Percentiles rank a stretch among this genome's conserved stretches.
Conservation (phyloP, 2,888 invertebrate genomes). For the Nowickia ferox region DNA sequence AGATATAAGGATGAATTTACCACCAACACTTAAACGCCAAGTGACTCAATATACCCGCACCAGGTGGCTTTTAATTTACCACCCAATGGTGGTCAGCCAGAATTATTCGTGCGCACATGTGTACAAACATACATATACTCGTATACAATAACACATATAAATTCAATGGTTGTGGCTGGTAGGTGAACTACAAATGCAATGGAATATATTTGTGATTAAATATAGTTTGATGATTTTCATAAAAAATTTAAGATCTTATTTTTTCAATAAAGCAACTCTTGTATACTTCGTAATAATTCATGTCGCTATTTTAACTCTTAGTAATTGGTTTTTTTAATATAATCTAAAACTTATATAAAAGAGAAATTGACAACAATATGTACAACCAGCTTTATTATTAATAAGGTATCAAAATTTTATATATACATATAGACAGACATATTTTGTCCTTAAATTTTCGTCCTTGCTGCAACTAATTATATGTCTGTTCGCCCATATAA, state of each 20-base stretch:
- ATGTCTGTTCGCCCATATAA: too few relatives aligned
- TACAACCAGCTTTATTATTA: too few relatives aligned
- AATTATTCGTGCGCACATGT: background rate
- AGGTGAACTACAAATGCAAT: background rate
- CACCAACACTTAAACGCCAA: constrained; percentile 5
- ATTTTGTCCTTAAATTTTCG: too few relatives aligned
- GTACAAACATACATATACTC: background rate
- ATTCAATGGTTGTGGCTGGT: background rate
- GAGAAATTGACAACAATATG: too few relatives aligned
- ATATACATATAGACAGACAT: too few relatives aligned
- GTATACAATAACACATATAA: background rate
- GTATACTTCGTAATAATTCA: too few relatives aligned
- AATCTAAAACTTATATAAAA: too few relatives aligned
- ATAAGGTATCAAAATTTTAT: too few relatives aligned
- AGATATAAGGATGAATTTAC: constrained; percentile 10
- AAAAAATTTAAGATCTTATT: background rate
- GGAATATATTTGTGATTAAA: background rate
- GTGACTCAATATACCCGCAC: background rate
- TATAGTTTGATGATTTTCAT: background rate
- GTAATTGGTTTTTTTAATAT: too few relatives aligned
- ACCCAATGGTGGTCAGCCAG: constrained; percentile 1
- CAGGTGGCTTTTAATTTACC: constrained; percentile 27
- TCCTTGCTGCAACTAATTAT: too few relatives aligned
- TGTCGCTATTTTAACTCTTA: too few relatives aligned
- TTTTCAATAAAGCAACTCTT: too few relatives aligned